Percentiles rank a stretch among this genome's conserved stretches.
Conservation (phyloP, 2,113 vertebrate species). For the Chinchilla lanigera region DNA sequence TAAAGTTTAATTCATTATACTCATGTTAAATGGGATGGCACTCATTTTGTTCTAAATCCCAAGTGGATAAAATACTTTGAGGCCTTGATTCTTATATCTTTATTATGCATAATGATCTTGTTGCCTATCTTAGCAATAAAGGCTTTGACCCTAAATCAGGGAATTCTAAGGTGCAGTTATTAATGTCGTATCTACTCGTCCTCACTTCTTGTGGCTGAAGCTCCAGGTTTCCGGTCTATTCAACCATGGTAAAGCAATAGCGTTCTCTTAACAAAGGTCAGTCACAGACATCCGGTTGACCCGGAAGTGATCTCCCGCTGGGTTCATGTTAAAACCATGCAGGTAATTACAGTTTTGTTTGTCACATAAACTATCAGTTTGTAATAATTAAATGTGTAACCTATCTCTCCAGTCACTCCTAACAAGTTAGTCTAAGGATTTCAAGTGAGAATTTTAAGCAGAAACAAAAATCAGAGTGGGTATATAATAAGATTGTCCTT, state of each 20-base stretch:
- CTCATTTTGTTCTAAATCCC: constrained; percentile 12
- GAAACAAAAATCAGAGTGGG: neutral
- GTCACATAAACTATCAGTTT: neutral
- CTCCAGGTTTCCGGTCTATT: neutral
- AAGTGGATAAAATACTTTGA: constrained; percentile 35
- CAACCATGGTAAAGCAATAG: neutral
- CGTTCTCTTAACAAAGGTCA: accelerated
- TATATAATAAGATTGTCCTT: no score
- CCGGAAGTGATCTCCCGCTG: neutral
- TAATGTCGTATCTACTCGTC: neutral
- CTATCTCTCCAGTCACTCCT: neutral
- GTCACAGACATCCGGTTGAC: neutral
- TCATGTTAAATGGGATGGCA: constrained; percentile 71
- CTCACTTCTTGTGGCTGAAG: neutral
- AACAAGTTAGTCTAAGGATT: neutral
- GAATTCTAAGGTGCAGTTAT: constrained; percentile 37
- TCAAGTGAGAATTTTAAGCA: constrained; percentile 12
- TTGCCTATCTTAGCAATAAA: constrained; percentile 75
- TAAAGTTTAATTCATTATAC: constrained; percentile 55
- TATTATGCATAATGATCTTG: constrained; percentile 10
- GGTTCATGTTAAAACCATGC: neutral
- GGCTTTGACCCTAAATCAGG: constrained; percentile 40
- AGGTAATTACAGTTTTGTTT: neutral
- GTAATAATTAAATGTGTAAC: neutral
- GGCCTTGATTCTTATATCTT: constrained; percentile 39